Evolutionary conservation across 2,888 invertebrate genomes (phyloP).

Genomic region (Atherix ibis): DNA sequence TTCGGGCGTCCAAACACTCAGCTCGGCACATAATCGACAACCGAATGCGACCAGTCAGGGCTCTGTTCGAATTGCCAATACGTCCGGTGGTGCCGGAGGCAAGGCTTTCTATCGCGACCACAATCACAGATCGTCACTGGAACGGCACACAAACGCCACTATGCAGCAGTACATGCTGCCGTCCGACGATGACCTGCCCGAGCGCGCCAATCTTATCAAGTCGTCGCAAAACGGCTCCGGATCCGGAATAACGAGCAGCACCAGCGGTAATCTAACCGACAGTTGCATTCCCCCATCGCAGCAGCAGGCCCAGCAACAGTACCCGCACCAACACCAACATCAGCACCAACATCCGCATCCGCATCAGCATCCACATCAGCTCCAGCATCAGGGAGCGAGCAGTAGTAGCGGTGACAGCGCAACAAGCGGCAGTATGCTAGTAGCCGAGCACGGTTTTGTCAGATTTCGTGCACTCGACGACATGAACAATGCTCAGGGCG

Average conservation of each 20-base stretch:
- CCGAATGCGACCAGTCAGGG: constrained; percentile 6
- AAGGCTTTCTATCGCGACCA: constrained; percentile 6
- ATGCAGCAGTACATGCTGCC: constrained; percentile 10
- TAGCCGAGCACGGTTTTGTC: constrained; percentile 81
- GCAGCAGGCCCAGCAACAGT: neutral
- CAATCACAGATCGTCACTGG: constrained; percentile 6
- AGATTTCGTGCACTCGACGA: constrained; percentile 60
- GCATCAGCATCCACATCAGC: constrained; percentile 18
- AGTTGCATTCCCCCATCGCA: neutral
- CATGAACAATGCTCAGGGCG: constrained; percentile 18
- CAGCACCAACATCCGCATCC: constrained; percentile 11
- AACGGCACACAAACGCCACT: constrained; percentile 15
- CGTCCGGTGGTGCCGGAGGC: constrained; percentile 10
- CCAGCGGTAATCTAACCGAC: constrained; percentile 14
- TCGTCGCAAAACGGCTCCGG: constrained; percentile 9
- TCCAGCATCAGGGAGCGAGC: constrained; percentile 20
- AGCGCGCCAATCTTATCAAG: constrained; percentile 24
- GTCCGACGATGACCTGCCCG: constrained; percentile 23
- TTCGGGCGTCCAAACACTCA: constrained; percentile 17
- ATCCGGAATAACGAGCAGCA: constrained; percentile 13
- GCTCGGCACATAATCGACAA: constrained; percentile 13
- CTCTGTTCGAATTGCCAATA: constrained; percentile 2
- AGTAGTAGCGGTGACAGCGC: constrained; percentile 37
- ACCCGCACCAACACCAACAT: constrained; percentile 15
- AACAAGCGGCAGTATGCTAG: constrained; percentile 57